Evolutionary conservation across 1,140 invertebrate species (phyloP).

Genomic region (Ephestia elutella): DNA sequence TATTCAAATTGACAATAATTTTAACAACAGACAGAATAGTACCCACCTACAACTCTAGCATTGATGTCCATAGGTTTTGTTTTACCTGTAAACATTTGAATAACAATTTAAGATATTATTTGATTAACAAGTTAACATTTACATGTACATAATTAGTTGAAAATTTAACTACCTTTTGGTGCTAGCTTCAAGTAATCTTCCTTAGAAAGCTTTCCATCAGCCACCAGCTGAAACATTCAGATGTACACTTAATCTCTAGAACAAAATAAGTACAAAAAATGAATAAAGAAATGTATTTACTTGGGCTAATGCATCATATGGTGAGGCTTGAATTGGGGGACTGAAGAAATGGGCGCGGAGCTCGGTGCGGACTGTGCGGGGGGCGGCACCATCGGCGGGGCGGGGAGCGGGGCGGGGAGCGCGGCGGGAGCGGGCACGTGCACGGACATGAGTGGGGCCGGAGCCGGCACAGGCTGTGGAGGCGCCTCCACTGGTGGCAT

Average conservation of each 20-base stretch:
- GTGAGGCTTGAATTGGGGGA: conserved; percentile 18
- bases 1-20: neutral
- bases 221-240: conserved; percentile 59
- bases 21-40: conserved; percentile 12
- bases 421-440: conserved; percentile 1
- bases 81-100: conserved; percentile 1
- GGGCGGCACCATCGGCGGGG: conserved; percentile 31
- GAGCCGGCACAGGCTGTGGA: conserved; percentile 39
- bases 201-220: conserved; percentile 61
- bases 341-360: conserved; percentile 6
- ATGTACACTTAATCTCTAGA: conserved; percentile 15
- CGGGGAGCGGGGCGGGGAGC: neutral
- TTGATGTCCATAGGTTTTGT: conserved; percentile 29
- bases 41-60: conserved; percentile 45
- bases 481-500: conserved; percentile 17
- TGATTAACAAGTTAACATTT: conserved; percentile 7
- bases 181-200: conserved; percentile 64
- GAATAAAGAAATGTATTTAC: conserved; percentile 42
- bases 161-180: conserved; percentile 48
- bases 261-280: conserved; percentile 14
- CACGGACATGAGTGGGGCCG: conserved; percentile 13
- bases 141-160: conserved; percentile 7
- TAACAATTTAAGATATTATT: neutral
- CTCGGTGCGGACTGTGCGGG: conserved; percentile 26
- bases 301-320: conserved; percentile 59